A percentile compares a stretch with the other conserved stretches of the same genome.
phyloP scores from a whole-genome alignment of 1,140 invertebrate genomes.

The Zeugodacus cucurbitae region DNA sequence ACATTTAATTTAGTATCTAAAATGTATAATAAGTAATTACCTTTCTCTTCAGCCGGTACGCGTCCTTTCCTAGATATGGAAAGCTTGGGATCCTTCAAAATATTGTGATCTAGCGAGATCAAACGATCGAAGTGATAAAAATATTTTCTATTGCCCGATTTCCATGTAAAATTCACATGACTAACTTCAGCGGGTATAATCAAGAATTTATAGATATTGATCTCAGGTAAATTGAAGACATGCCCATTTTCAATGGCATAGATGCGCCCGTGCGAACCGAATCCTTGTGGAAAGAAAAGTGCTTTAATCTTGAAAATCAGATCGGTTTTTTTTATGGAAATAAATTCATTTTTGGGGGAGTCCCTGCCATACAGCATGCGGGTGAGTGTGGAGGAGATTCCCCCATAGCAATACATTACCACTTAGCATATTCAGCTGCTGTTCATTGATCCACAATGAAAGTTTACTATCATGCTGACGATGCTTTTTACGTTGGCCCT shows the following conservation, averaged over 20 bases:
- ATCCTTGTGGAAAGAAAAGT: slow-evolving; percentile 59
- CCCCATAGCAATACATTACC: slow-evolving; percentile 68
- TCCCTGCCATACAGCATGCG: not conserved
- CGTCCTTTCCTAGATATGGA: slow-evolving; percentile 86
- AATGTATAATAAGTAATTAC: slow-evolving; percentile 63
- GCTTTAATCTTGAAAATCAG: slow-evolving; percentile 48
- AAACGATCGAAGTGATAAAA: slow-evolving; percentile 88
- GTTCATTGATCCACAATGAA: slow-evolving; percentile 88
- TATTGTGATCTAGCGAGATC: slow-evolving; percentile 83
- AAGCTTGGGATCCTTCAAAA: slow-evolving; percentile 85
- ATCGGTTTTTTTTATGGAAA: not conserved
- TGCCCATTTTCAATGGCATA: slow-evolving; percentile 87
- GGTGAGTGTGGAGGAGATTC: not conserved
- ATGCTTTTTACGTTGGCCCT: slow-evolving; percentile 47
- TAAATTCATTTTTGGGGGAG: not conserved
- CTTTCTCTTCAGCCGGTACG: slow-evolving; percentile 86
- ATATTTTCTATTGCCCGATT: slow-evolving; percentile 85
- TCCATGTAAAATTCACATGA: slow-evolving; percentile 93
- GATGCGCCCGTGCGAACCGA: slow-evolving; percentile 76
- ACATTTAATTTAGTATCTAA: too few relatives aligned
- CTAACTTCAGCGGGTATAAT: slow-evolving; percentile 91
- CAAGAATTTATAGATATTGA: slow-evolving; percentile 87
- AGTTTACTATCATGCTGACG: slow-evolving; percentile 62
- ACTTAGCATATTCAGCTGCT: slow-evolving; percentile 89
- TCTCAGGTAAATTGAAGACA: slow-evolving; percentile 85